A percentile compares a stretch with the other conserved stretches of the same genome.
Conservation (phyloP, 2,888 invertebrate genomes). For the Ischnus inquisitorius region DNA sequence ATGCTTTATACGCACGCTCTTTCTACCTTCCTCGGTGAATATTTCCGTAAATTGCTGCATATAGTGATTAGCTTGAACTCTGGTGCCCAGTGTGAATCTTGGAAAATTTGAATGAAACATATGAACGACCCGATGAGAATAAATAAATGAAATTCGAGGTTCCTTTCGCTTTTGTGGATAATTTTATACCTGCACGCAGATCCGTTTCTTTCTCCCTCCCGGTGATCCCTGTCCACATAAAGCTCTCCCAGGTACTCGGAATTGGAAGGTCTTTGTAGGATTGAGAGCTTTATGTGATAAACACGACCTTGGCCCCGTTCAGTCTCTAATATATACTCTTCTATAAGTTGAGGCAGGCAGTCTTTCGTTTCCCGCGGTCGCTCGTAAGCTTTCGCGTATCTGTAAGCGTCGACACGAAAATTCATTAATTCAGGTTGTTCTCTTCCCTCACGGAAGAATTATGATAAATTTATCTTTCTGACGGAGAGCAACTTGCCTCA, state of each 20-base stretch:
- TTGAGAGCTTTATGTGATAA: slow-evolving; percentile 94
- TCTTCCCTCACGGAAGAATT: not conserved
- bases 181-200: slow-evolving; percentile 90
- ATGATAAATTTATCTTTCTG: not conserved
- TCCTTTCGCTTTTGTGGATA: not conserved
- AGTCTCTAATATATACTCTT: slow-evolving; percentile 96
- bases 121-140: not conserved
- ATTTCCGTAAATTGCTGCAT: slow-evolving; percentile 98
- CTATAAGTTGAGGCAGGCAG: slow-evolving; percentile 93
- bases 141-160: not conserved
- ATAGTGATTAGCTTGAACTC: slow-evolving; percentile 89
- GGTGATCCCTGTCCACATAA: slow-evolving; percentile 94
- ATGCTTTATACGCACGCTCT: slow-evolving; percentile 95
- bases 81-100: slow-evolving; percentile 86
- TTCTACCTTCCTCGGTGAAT: slow-evolving; percentile 97
- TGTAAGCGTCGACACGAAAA: slow-evolving; percentile 57
- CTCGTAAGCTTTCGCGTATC: slow-evolving; percentile 88
- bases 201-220: slow-evolving; percentile 91
- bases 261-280: slow-evolving; percentile 94
- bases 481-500: slow-evolving; percentile 75
- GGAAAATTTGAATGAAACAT: not conserved
- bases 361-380: slow-evolving; percentile 89
- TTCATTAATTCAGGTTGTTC: not conserved
- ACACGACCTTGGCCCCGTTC: slow-evolving; percentile 90
- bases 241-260: slow-evolving; percentile 96